Conservation (phyloP, 2,113 vertebrate species). For the Thunnus maccoyii region DNA sequence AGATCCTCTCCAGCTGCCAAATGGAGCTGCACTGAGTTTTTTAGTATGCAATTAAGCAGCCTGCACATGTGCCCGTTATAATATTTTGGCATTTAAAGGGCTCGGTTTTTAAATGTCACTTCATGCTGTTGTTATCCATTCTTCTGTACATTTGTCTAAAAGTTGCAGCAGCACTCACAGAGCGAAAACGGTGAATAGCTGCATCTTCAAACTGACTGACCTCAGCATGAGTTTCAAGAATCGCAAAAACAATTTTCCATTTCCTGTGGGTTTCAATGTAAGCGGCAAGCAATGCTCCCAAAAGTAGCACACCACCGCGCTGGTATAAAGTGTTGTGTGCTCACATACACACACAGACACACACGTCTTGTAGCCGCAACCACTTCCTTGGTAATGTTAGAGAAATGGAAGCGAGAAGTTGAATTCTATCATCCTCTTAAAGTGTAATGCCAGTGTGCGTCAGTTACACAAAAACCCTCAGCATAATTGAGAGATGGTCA, state of each 20-base stretch:
- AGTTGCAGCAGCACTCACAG: constrained; percentile 16
- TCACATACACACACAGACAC: not conserved
- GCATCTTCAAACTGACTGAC: constrained; percentile 55
- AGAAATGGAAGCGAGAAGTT: constrained; percentile 51
- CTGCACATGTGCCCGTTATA: not conserved
- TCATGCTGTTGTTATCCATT: not conserved
- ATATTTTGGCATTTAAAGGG: not conserved
- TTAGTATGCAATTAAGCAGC: not conserved
- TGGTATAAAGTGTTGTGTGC: constrained; percentile 7
- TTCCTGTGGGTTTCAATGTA: constrained; percentile 82
- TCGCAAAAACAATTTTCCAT: constrained; percentile 80
- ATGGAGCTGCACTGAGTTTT: constrained; percentile 2
- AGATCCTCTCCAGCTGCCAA: constrained; percentile 48
- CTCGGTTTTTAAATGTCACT: constrained; percentile 11
- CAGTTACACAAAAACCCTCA: constrained; percentile 34
- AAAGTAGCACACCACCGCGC: constrained; percentile 62
- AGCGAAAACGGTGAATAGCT: constrained; percentile 3
- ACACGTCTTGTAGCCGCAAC: constrained; percentile 62
- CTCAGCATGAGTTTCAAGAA: constrained; percentile 60
- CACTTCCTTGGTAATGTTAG: constrained; percentile 81
- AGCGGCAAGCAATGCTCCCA: constrained; percentile 53
- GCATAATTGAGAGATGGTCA: constrained; percentile 25
- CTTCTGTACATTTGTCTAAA: constrained; percentile 15
- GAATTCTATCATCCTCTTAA: constrained; percentile 50
- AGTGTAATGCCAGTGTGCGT: constrained; percentile 42